Base-by-base conservation (phyloP, 1,140 invertebrate genomes). In the Dreissena rostriformis region DNA sequence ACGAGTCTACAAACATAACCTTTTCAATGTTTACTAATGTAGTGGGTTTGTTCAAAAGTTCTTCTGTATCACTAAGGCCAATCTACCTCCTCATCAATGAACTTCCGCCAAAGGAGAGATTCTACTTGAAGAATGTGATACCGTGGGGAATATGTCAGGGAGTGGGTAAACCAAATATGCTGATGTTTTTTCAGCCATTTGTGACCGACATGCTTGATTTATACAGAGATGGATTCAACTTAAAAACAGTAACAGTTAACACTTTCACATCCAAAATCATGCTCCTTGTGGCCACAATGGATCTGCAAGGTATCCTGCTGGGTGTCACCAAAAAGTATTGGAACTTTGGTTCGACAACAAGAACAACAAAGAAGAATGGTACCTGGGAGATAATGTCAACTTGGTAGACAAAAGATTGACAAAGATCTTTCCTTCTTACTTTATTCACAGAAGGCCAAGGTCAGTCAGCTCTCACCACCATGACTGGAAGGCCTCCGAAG, bases 401-500 rank as follows among this genome's bases (percentile, higher is more conserved):
- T 63, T 68, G 2, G 52, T 82, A 29, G 84, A 86, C 57, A 71
- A 65, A 15, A 29, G 29, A 11, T n/a, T 86, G 24, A 55, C 17
- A 29, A 24, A 17, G 14, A 82, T 86, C 10, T 74, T 55, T 24
- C 72, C 66, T 29, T 78, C 84, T 26, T 86, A 86, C 39, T 65
- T 81, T 10, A 82, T 86, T 19, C 39, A 75, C 11, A 28, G 84
- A 26, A 14, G 51, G 12, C 78, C 84, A 28, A 57, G 84, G 28
- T 55, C 55, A 17, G 55, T 86, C 7, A 29, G 5, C 24, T 55
- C 53, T 14, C 75, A 0, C 4, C 39, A 68, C 10, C 24, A 76
- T 22, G 61, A 86, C 28, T 86, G 77, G 73, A 86, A 86, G 57
- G 77, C 78, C n/a, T 86, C 84, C 26, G 77, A 81, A 57, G 11